These are phyloP conservation scores for Dendroctonus valens DNA, from an alignment of 1,140 invertebrate species.

Conservation along the genomic window DNA sequence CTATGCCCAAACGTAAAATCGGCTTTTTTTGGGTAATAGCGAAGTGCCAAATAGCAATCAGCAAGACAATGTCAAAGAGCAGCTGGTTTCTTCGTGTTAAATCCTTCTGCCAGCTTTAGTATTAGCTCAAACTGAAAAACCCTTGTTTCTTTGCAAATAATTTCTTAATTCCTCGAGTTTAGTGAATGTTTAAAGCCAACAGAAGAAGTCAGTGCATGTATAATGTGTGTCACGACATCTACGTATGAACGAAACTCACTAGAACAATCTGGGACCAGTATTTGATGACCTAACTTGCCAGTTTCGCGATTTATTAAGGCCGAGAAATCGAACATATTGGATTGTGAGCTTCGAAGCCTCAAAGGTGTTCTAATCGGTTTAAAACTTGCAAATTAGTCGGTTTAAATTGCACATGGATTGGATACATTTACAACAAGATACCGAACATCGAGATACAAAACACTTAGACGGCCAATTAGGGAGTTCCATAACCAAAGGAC, in stretches of 20 bases:
- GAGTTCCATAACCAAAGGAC: no score
- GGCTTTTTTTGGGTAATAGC: not conserved
- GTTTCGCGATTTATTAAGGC: constrained; percentile 1
- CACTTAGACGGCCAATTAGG: not conserved
- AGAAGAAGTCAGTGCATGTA: not conserved
- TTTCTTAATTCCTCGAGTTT: not conserved
- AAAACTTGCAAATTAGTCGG: constrained; percentile 22
- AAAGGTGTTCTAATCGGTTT: not conserved
- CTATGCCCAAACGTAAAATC: constrained; percentile 1
- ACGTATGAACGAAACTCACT: not conserved
- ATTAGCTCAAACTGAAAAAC: not conserved
- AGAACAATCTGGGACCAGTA: constrained; percentile 24
- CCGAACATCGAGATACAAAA: constrained; percentile 3
- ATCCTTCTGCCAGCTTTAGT: not conserved
- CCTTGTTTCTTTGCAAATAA: not conserved
- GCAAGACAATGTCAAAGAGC: not conserved
- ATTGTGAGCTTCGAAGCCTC: not conserved
- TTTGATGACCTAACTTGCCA: constrained; percentile 10
- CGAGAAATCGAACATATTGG: constrained; percentile 6
- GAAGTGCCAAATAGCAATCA: not conserved
- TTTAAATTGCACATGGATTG: constrained; percentile 10
- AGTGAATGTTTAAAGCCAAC: not conserved
- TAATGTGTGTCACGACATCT: not conserved
- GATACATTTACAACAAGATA: constrained; percentile 12
- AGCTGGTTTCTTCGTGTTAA: not conserved